A percentile compares a stretch with the other conserved stretches of the same genome.
phyloP scores from a whole-genome alignment of 1,140 invertebrate genomes.

The Cyclargus thomasi region DNA sequence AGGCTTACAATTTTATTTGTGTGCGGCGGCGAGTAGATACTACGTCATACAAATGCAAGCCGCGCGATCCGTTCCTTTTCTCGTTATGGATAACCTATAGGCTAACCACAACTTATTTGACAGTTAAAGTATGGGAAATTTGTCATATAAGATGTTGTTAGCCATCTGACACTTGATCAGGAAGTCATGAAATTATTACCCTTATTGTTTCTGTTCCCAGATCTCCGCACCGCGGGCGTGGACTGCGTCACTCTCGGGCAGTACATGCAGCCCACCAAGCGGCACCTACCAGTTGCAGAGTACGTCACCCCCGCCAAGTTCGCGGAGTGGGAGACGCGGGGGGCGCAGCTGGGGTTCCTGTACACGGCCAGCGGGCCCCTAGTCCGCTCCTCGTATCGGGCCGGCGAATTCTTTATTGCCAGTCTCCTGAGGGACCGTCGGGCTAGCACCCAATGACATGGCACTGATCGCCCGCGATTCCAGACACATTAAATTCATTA shows the following conservation, averaged over 20 bases:
- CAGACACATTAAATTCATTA: not conserved
- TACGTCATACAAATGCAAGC: too few species aligned
- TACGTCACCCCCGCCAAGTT: slow-evolving; percentile 98
- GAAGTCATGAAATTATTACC: too few species aligned
- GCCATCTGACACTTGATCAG: too few species aligned
- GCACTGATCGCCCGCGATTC: not conserved
- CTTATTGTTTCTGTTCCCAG: slow-evolving; percentile 56
- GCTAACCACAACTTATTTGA: too few species aligned
- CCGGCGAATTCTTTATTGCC: slow-evolving; percentile 93
- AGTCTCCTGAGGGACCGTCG: slow-evolving; percentile 82
- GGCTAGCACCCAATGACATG: slow-evolving; percentile 44
- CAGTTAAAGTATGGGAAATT: too few species aligned
- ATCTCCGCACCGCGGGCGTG: slow-evolving; percentile 86
- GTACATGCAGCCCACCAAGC: slow-evolving; percentile 99
- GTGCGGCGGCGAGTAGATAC: too few species aligned
- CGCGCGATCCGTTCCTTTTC: too few species aligned
- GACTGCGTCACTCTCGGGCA: slow-evolving; percentile 98
- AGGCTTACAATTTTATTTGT: too few species aligned
- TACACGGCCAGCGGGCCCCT: slow-evolving; percentile 98
- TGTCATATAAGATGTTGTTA: too few species aligned
- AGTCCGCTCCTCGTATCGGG: slow-evolving; percentile 97
- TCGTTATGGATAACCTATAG: too few species aligned
- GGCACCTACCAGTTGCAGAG: slow-evolving; percentile 96
- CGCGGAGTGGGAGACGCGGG: slow-evolving; percentile 91
- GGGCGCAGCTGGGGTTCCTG: slow-evolving; percentile 92